Percentiles rank a stretch among this genome's conserved stretches.
These are phyloP conservation scores for Mormyrops attenuatus DNA, from an alignment of 2,797 vertebrate species.

Conservation along the genomic window DNA sequence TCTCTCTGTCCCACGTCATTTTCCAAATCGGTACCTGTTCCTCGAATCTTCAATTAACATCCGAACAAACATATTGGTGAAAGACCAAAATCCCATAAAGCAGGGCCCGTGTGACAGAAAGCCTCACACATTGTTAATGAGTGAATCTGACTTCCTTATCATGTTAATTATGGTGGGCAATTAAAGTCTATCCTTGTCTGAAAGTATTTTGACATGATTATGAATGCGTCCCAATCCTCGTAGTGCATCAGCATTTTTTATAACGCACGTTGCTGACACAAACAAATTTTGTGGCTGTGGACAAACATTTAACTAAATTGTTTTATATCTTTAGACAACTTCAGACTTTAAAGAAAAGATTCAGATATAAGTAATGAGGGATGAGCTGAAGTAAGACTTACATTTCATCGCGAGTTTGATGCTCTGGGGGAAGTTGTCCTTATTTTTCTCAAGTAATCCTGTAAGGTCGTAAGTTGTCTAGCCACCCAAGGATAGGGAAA, in stretches of 20 bases:
- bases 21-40: not conserved
- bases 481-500: constrained; percentile 34
- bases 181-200: not conserved
- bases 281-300: not conserved
- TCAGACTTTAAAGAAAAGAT: not conserved
- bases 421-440: constrained; percentile 86
- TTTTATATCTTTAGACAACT: not conserved
- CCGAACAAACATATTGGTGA: not conserved
- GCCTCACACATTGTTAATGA: not conserved
- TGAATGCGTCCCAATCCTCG: not conserved
- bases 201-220: not conserved
- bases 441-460: constrained; percentile 83
- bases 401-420: constrained; percentile 89
- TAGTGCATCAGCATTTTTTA: not conserved
- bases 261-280: not conserved
- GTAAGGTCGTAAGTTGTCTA: constrained; percentile 86
- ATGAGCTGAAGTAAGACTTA: constrained; percentile 60
- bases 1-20: not conserved
- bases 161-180: constrained; percentile 10
- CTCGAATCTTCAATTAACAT: not conserved
- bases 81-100: not conserved
- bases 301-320: not conserved
- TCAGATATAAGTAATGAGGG: not conserved
- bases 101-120: not conserved
- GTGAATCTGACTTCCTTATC: not conserved